Evolutionary conservation across 2,797 vertebrate species (phyloP).

Genomic region (Cirrhinus mrigala): DNA sequence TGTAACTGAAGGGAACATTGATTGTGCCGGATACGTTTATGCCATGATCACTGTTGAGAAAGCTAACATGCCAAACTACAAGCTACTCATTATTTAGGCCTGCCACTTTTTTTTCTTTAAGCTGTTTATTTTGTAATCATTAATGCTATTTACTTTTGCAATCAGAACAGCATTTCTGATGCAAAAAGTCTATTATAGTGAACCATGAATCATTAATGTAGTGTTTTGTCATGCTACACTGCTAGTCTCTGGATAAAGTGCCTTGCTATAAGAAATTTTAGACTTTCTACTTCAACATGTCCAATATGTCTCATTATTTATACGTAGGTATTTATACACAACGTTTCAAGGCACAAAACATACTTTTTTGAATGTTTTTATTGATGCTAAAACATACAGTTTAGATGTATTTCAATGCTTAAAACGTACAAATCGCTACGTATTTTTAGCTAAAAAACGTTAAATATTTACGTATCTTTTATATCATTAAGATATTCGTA

Average conservation of each 20-base stretch:
- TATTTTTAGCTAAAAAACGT: too few species aligned
- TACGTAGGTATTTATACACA: too few species aligned
- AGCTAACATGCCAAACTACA: not conserved
- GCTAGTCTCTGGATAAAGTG: not conserved
- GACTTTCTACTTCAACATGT: too few species aligned
- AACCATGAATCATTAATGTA: not conserved
- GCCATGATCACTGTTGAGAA: not conserved
- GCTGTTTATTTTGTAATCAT: not conserved
- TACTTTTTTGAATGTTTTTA: too few species aligned
- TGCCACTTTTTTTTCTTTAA: not conserved
- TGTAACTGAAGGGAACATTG: not conserved
- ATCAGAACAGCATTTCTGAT: not conserved
- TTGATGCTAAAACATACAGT: too few species aligned
- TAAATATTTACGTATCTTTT: too few species aligned
- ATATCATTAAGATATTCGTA: too few species aligned
- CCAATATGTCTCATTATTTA: too few species aligned
- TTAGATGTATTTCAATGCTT: too few species aligned
- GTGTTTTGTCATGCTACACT: not conserved
- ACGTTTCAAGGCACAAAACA: too few species aligned
- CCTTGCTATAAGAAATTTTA: not conserved
- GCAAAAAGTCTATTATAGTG: not conserved
- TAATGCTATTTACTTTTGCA: not conserved
- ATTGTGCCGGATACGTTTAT: not conserved
- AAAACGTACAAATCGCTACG: too few species aligned
- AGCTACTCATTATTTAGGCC: not conserved